phyloP scores from a whole-genome alignment of 1,140 invertebrate species.

The Palaemon carinicauda region DNA sequence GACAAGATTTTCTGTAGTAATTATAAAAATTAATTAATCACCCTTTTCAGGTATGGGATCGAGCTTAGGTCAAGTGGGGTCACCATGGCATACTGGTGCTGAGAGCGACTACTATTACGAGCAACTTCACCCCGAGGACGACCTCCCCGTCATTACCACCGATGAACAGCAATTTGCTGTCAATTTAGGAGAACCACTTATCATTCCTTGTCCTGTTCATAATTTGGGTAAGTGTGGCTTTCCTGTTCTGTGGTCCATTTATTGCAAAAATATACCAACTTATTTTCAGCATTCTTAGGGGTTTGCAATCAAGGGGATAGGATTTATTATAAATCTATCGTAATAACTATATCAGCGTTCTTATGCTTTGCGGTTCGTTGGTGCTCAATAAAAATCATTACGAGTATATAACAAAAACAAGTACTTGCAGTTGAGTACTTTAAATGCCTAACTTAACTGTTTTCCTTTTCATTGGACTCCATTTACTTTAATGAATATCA shows the following conservation, averaged over 20 bases:
- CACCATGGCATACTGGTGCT: slow-evolving; percentile 5
- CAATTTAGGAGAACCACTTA: not conserved
- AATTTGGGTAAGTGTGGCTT: not conserved
- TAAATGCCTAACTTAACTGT: too few relatives aligned
- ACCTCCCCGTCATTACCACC: not conserved
- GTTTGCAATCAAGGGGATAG: too few relatives aligned
- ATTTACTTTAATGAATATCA: too few relatives aligned
- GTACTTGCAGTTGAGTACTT: too few relatives aligned
- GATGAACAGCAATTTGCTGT: not conserved
- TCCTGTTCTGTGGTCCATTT: not conserved
- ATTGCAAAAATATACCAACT: not conserved
- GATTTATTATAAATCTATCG: too few relatives aligned
- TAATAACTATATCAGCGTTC: too few relatives aligned
- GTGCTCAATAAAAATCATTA: too few relatives aligned
- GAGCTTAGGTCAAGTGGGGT: not conserved
- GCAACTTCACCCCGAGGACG: not conserved
- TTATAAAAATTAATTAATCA: too few relatives aligned
- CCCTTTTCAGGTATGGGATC: not conserved
- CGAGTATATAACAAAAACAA: too few relatives aligned
- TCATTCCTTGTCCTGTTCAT: not conserved
- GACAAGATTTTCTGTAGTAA: too few relatives aligned
- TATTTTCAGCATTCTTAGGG: not conserved
- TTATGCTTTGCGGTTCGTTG: too few relatives aligned
- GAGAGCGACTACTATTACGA: slow-evolving; percentile 25
- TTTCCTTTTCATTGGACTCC: too few relatives aligned